A percentile compares a stretch with the other conserved stretches of the same genome.
These are phyloP conservation scores for Trypoxylon attenuatum DNA, from an alignment of 2,888 invertebrate genomes.

Conservation along the genomic window DNA sequence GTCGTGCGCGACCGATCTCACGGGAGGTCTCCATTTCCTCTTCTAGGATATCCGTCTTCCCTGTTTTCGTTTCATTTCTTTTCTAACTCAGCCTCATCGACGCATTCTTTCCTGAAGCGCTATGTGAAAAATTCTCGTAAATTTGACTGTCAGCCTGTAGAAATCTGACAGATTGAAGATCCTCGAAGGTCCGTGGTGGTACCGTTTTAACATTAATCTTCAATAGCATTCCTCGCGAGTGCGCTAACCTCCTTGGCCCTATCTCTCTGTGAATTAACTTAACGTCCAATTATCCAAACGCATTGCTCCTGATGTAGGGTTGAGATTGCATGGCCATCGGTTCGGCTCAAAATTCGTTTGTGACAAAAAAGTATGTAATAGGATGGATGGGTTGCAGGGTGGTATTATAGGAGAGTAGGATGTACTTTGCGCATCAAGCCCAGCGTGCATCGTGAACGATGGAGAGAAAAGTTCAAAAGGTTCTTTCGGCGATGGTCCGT, in stretches of 20 bases:
- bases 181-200: too few species aligned
- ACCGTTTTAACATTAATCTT: too few species aligned
- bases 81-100: not conserved
- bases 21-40: not conserved
- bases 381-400: constrained; percentile 46
- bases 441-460: constrained; percentile 26
- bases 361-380: constrained; percentile 34
- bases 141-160: too few species aligned
- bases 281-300: constrained; percentile 8
- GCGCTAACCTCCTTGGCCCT: not conserved
- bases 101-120: not conserved
- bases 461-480: constrained; percentile 32
- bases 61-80: not conserved
- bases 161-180: too few species aligned
- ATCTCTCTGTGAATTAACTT: constrained; percentile 1
- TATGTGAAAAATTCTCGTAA: too few species aligned
- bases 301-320: not conserved
- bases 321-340: not conserved
- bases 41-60: not conserved
- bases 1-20: not conserved
- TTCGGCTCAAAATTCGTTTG: constrained; percentile 11
- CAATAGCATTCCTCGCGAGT: not conserved
- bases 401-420: constrained; percentile 48
- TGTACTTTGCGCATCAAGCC: constrained; percentile 29
- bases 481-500: constrained; percentile 1